A percentile compares a stretch with the other conserved stretches of the same genome.
Conservation (phyloP, 2,888 invertebrate species). For the Crocallis elinguaria region DNA sequence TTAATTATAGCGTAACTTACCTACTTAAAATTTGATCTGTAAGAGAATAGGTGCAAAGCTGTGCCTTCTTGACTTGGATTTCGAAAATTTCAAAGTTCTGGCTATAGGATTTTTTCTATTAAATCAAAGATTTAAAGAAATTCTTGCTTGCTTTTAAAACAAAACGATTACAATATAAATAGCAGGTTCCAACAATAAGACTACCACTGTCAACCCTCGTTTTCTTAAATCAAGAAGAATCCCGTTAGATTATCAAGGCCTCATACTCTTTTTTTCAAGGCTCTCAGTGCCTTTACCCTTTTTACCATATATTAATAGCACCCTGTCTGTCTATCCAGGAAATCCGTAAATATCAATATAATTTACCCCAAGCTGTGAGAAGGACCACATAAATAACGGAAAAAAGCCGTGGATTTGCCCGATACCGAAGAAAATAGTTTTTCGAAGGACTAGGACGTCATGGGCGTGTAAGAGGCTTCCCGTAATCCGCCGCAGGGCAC, state of each 20-base stretch:
- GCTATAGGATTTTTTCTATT: too few species aligned
- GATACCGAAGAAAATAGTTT: slow-evolving; percentile 55
- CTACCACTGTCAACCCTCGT: too few species aligned
- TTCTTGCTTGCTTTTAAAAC: too few species aligned
- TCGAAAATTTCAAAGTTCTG: too few species aligned
- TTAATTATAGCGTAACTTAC: too few species aligned
- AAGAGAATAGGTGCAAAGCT: too few species aligned
- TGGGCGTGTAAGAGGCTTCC: slow-evolving; percentile 59
- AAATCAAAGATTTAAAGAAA: too few species aligned
- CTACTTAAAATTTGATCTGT: too few species aligned
- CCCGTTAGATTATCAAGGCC: neutral
- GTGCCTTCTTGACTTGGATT: too few species aligned
- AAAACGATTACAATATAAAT: too few species aligned
- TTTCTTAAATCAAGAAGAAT: too few species aligned
- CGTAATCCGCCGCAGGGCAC: slow-evolving; percentile 56
- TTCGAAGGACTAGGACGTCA: slow-evolving; percentile 58
- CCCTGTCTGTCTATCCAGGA: slow-evolving; percentile 20
- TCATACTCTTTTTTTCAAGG: neutral
- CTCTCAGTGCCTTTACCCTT: slow-evolving; percentile 3
- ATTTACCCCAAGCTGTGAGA: slow-evolving; percentile 19
- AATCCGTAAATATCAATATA: slow-evolving; percentile 27
- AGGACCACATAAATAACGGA: slow-evolving; percentile 28
- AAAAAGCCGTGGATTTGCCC: slow-evolving; percentile 27
- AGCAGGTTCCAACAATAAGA: too few species aligned
- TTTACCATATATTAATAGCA: slow-evolving; percentile 7